Percentiles rank a stretch among this genome's conserved stretches.
Evolutionary conservation across 2,888 invertebrate genomes (phyloP).

Genomic region (Xylocampa areola): DNA sequence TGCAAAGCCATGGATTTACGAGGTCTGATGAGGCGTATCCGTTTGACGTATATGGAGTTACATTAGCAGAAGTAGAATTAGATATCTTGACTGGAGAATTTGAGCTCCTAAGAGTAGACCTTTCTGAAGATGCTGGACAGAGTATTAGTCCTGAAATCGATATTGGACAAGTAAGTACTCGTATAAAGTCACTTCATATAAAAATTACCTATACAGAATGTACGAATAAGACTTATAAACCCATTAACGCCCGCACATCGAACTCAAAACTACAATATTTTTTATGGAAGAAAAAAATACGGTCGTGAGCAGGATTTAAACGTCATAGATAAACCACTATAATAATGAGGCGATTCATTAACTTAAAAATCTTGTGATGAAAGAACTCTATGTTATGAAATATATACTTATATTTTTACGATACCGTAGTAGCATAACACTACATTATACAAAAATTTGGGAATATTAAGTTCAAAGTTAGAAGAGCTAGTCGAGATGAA

Average conservation of each 20-base stretch:
- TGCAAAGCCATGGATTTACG: constrained; percentile 91
- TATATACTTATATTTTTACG: too few relatives aligned
- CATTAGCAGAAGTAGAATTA: constrained; percentile 21
- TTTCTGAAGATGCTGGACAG: constrained; percentile 92
- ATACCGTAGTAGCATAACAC: background rate
- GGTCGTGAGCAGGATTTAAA: too few relatives aligned
- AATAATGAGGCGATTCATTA: too few relatives aligned
- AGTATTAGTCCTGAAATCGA: constrained; percentile 92
- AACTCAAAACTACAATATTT: too few relatives aligned
- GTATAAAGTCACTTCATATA: too few relatives aligned
- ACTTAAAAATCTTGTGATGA: too few relatives aligned
- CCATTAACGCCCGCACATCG: too few relatives aligned
- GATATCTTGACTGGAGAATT: constrained; percentile 92
- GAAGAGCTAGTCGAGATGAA: constrained; percentile 3
- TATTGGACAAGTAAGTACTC: constrained; percentile 45
- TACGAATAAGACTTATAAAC: too few relatives aligned
- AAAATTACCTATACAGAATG: too few relatives aligned
- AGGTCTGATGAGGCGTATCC: constrained; percentile 66
- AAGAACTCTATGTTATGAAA: too few relatives aligned
- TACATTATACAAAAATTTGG: background rate
- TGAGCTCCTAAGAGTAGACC: constrained; percentile 90
- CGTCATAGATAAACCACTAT: too few relatives aligned
- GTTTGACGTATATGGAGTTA: constrained; percentile 13
- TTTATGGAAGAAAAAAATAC: too few relatives aligned
- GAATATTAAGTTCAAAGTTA: background rate